Percentiles rank a stretch among this genome's conserved stretches.
Evolutionary conservation across 2,888 invertebrate species (phyloP).

Genomic region (Exephanes ischioxanthus): DNA sequence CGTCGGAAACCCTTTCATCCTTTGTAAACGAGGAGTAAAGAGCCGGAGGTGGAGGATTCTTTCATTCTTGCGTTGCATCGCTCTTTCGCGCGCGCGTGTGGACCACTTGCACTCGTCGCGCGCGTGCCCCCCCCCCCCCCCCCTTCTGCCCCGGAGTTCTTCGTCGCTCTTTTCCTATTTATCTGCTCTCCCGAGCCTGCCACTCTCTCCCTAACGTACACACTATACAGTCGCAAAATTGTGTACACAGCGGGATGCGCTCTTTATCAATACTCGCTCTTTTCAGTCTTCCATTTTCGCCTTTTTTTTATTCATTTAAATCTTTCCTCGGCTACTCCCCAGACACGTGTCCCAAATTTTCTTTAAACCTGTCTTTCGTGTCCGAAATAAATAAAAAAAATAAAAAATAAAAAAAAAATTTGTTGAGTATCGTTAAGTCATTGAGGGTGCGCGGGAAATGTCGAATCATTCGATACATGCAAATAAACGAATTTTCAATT

Average conservation of each 20-base stretch:
- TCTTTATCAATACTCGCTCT: slow-evolving; percentile 48
- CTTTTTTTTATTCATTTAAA: slow-evolving; percentile 28
- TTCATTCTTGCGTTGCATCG: slow-evolving; percentile 46
- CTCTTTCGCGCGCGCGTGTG: slow-evolving; percentile 26
- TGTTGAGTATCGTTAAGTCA: too few species aligned
- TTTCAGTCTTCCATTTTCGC: slow-evolving; percentile 29
- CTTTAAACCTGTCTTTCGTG: background rate
- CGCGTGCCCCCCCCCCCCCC: slow-evolving; percentile 17
- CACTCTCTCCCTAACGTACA: slow-evolving; percentile 28
- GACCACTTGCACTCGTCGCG: slow-evolving; percentile 45
- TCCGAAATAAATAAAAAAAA: background rate
- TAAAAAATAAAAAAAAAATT: background rate
- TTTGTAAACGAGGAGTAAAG: slow-evolving; percentile 63
- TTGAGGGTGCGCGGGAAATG: too few species aligned
- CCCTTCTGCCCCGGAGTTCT: background rate
- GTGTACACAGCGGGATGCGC: slow-evolving; percentile 1
- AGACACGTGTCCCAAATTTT: background rate
- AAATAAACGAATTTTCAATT: too few species aligned
- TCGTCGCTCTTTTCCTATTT: slow-evolving; percentile 35
- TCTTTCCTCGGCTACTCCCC: background rate
- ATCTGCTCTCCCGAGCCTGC: slow-evolving; percentile 30
- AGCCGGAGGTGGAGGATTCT: slow-evolving; percentile 33
- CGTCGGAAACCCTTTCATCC: slow-evolving; percentile 70
- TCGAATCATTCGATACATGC: too few species aligned
- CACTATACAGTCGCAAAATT: slow-evolving; percentile 1